These are phyloP conservation scores for Metellina segmentata DNA, from an alignment of 2,888 invertebrate genomes.

Conservation along the genomic window DNA sequence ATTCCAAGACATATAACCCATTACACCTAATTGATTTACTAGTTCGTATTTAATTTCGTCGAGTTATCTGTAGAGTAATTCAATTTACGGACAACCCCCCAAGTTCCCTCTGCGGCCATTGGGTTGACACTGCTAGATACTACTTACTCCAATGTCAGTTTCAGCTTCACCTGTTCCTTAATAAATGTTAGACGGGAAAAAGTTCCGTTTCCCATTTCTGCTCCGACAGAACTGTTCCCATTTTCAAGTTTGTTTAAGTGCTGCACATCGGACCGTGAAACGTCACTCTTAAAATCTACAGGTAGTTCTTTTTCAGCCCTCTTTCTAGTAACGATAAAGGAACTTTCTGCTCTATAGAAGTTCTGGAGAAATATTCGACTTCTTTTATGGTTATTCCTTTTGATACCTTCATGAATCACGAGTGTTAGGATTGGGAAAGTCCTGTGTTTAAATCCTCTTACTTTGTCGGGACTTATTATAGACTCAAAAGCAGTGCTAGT, in stretches of 20 bases:
- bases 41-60: background rate
- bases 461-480: too few species aligned
- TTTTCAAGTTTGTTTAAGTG: constrained; percentile 57
- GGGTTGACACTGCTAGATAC: constrained; percentile 42
- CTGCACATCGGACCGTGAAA: constrained; percentile 37
- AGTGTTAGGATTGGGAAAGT: too few species aligned
- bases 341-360: background rate
- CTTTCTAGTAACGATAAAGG: constrained; percentile 22
- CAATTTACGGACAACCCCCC: constrained; percentile 24
- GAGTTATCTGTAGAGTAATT: background rate
- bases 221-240: constrained; percentile 30
- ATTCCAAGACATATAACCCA: too few species aligned
- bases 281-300: constrained; percentile 48
- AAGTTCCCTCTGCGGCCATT: constrained; percentile 10
- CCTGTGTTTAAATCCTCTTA: too few species aligned
- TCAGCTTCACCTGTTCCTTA: constrained; percentile 54
- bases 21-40: too few species aligned
- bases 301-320: constrained; percentile 41
- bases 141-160: constrained; percentile 22
- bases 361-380: background rate
- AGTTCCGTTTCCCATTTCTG: constrained; percentile 33
- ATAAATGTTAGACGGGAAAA: constrained; percentile 48
- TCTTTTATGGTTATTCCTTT: background rate
- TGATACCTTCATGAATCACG: background rate
- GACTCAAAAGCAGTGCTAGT: too few species aligned